phyloP scores from a whole-genome alignment of 2,113 vertebrate genomes.

The Varanus salvator region DNA sequence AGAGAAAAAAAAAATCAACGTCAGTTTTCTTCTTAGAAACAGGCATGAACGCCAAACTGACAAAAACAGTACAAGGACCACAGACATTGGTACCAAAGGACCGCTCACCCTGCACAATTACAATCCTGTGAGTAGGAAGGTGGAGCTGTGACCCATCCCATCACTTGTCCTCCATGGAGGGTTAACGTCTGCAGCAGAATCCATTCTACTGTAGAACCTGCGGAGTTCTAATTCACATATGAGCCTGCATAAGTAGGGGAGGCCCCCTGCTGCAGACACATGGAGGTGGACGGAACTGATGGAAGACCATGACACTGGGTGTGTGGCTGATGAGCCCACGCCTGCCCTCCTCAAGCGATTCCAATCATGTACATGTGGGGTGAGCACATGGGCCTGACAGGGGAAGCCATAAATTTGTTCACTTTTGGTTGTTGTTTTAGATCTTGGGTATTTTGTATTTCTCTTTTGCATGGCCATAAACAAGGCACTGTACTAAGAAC shows the following conservation, averaged over 20 bases:
- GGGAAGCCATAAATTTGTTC: background rate
- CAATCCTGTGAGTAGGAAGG: too few relatives aligned
- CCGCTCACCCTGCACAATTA: too few relatives aligned
- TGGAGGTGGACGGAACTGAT: too few relatives aligned
- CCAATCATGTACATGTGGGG: background rate
- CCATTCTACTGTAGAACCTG: too few relatives aligned
- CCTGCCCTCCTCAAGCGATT: background rate
- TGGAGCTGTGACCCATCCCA: too few relatives aligned
- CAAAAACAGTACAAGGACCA: conserved; percentile 22
- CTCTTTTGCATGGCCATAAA: background rate
- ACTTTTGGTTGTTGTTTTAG: background rate
- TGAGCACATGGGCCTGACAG: background rate
- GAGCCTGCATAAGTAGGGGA: too few relatives aligned
- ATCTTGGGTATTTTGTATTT: background rate
- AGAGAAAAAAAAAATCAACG: too few relatives aligned
- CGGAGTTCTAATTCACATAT: too few relatives aligned
- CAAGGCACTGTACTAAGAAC: background rate
- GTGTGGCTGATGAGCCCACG: background rate
- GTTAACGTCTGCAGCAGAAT: too few relatives aligned
- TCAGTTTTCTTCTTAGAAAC: background rate
- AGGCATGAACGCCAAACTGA: conserved; percentile 14
- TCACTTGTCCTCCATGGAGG: too few relatives aligned
- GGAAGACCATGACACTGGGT: too few relatives aligned
- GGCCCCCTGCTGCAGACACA: too few relatives aligned
- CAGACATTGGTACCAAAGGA: background rate